These are phyloP conservation scores for Agriotes lineatus DNA, from an alignment of 2,888 invertebrate genomes.

Conservation along the genomic window DNA sequence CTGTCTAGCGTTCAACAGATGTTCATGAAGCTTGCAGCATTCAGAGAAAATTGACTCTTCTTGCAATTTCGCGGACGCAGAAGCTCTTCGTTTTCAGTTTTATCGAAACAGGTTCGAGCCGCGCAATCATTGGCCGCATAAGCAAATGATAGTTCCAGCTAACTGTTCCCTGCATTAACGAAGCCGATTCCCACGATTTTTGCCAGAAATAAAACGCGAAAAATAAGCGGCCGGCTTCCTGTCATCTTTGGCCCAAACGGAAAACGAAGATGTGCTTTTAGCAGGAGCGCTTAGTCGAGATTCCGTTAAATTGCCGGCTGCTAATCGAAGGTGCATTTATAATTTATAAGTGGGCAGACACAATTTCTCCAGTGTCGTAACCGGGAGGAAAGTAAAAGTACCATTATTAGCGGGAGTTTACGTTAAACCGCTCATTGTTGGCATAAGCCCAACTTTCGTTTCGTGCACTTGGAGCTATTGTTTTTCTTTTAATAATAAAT, in stretches of 20 bases:
- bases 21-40: neutral
- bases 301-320: neutral
- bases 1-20: slow-evolving; percentile 14
- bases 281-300: neutral
- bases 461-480: neutral
- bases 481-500: neutral
- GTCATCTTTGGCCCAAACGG: neutral
- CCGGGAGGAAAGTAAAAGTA: slow-evolving; percentile 17
- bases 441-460: slow-evolving; percentile 13
- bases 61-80: neutral
- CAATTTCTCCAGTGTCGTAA: slow-evolving; percentile 19
- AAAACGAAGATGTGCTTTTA: neutral
- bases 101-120: slow-evolving; percentile 13
- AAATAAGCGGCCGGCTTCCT: neutral
- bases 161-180: slow-evolving; percentile 24
- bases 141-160: slow-evolving; percentile 28
- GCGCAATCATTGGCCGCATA: slow-evolving; percentile 18
- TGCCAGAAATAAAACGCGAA: neutral
- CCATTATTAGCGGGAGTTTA: slow-evolving; percentile 9
- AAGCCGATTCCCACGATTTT: slow-evolving; percentile 31
- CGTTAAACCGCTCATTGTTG: slow-evolving; percentile 4
- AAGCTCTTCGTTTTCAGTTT: slow-evolving; percentile 19
- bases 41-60: slow-evolving; percentile 16
- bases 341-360: neutral
- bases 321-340: neutral